Evolutionary conservation across 2,113 vertebrate species (phyloP).

Genomic region (Mesocricetus auratus): DNA sequence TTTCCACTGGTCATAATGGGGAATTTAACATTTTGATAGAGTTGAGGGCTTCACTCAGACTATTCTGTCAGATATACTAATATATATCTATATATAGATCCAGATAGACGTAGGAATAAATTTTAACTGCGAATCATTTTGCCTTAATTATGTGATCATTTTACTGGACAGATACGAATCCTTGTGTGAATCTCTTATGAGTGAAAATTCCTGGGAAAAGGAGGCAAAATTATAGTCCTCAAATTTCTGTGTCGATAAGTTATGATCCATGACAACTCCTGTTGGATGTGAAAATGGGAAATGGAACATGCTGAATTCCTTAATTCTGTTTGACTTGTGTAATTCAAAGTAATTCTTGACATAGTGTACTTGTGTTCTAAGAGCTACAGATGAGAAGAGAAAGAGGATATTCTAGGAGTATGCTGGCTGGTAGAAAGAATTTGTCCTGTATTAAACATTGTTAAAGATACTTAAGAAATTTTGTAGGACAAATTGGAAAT

Average conservation of each 20-base stretch:
- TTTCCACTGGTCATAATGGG: neutral
- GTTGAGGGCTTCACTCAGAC: neutral
- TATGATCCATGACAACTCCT: neutral
- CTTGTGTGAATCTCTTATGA: neutral
- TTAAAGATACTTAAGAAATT: slow-evolving; percentile 19
- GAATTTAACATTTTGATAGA: slow-evolving; percentile 4
- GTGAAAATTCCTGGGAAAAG: neutral
- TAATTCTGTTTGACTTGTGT: slow-evolving; percentile 15
- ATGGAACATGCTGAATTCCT: neutral
- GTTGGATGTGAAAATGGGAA: neutral
- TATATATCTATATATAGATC: neutral
- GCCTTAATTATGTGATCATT: neutral
- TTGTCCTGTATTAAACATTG: neutral
- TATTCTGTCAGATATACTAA: neutral
- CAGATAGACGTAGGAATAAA: neutral
- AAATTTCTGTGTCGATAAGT: neutral
- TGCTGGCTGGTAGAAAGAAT: neutral
- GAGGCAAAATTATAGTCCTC: neutral
- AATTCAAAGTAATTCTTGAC: slow-evolving; percentile 24
- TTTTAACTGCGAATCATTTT: slow-evolving; percentile 10
- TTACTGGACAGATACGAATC: neutral
- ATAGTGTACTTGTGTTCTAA: slow-evolving; percentile 6
- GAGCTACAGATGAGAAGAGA: neutral
- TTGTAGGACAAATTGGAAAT: neutral
- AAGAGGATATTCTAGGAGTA: neutral